Base-by-base conservation (phyloP, 1,140 invertebrate genomes). In the Cydia strobilella region DNA sequence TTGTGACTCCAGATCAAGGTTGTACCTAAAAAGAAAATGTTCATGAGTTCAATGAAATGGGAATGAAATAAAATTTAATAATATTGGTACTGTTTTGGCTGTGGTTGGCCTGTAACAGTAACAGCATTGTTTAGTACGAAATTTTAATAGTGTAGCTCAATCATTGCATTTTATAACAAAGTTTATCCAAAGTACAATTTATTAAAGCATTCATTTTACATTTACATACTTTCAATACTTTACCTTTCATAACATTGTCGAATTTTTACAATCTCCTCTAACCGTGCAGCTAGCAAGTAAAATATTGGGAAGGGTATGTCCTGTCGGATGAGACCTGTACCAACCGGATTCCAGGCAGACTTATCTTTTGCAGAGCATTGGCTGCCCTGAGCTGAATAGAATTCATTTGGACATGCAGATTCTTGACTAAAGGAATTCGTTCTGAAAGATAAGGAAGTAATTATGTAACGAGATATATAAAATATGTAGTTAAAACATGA, bases 261-360 rank as follows among this genome's bases (percentile, higher is more conserved):
- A n/a, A 97, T 94, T 79, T 95, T 94, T 0, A 91, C 76, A 1
- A 96, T 93, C 79, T 96, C 94, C 1, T 93, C 88, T 59, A 75
- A 77, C 15, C 88, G 78, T 74, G 95, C 93, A 4, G 94, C 76
- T 62, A 91, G 94, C 42, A 98, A 87, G 76, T 95, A 96, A 91
- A 98, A 98, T 82, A 98, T 96, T 5, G 98, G 97, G 81, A 98
- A 97, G 65, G 95, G 95, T 84, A 97, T 97, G 84, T 98, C 95
- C 80, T 95, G 94, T 82, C 95, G 94, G 75, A 98, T 86, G 5
- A 98, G 87, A 0, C 95, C 94, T 9, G 95, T 96, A 7, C 97
- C 97, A 78, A 90, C 84, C 35, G 94, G 94, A 94, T 99, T 99
- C 98, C 98, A 99, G 4, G 93, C 93, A 74, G 89, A 85, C 75